A percentile compares a stretch with the other conserved stretches of the same genome.
Evolutionary conservation across 2,888 invertebrate species (phyloP).

Genomic region (Eristalis pertinax): DNA sequence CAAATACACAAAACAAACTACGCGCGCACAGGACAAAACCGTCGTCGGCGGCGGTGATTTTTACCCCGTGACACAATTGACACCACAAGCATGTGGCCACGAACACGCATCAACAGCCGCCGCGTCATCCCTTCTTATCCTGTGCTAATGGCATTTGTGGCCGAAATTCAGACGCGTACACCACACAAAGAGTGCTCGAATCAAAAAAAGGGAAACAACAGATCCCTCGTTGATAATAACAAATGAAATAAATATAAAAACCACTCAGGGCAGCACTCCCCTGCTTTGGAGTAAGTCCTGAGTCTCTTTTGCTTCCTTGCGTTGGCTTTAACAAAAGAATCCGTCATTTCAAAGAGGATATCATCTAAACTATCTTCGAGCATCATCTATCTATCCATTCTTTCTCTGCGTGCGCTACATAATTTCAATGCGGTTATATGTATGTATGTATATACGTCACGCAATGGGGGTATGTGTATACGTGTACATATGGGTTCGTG

Average conservation of each 20-base stretch:
- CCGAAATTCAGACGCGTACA: constrained; percentile 42
- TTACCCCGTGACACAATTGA: constrained; percentile 73
- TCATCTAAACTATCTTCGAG: constrained; percentile 56
- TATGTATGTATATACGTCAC: constrained; percentile 27
- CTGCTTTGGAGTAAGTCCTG: constrained; percentile 30
- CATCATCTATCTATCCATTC: constrained; percentile 55
- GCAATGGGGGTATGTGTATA: constrained; percentile 44
- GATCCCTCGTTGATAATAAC: constrained; percentile 66
- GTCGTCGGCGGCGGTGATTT: constrained; percentile 40
- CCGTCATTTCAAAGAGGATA: constrained; percentile 67
- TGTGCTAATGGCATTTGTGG: constrained; percentile 59
- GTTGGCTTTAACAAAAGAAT: constrained; percentile 65
- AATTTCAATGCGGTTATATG: constrained; percentile 22
- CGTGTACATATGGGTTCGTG: constrained; percentile 27
- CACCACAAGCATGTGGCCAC: constrained; percentile 68
- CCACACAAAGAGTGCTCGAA: constrained; percentile 56
- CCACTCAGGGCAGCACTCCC: constrained; percentile 45
- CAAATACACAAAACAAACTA: constrained; percentile 63
- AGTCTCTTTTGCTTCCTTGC: constrained; percentile 51
- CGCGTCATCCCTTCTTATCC: constrained; percentile 53
- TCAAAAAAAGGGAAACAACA: constrained; percentile 68
- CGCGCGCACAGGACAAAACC: constrained; percentile 63
- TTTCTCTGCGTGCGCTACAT: constrained; percentile 42
- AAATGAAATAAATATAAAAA: constrained; percentile 71
- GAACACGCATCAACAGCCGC: constrained; percentile 57